Evolutionary conservation across 1,140 invertebrate species (phyloP), one percentile per base, ranked within the genome.

Genomic region (Elymnias hypermnestra): DNA sequence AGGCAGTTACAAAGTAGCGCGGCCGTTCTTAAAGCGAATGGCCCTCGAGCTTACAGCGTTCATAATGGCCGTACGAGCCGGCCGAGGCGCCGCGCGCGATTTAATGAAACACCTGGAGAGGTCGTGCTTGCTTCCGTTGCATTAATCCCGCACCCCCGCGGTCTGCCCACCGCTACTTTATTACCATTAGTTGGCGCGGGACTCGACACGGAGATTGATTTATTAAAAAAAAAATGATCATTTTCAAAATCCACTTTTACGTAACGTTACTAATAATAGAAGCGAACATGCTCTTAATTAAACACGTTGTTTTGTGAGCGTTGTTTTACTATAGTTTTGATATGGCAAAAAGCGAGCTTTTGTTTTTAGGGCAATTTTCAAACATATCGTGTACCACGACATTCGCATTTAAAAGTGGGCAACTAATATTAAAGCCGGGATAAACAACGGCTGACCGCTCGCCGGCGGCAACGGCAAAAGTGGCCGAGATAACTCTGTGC

Each of bases 101-200:
- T 81, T 84, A 84, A 82, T 82, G 78, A 81, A 83, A 84, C 81
- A 84, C 81, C 81, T 84, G 74, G 74, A 84, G 72, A 77, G 72
- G 60, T 68, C 65, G 67, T 57, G 60, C 73, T 61, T 51, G 63
- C 72, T 78, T 76, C 74, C 76, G 76, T 72, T 81, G 81, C 76
- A 81, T 84, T 84, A 79, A 77, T 81, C 74, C 72, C 66, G 58
- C 52, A 45, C 59, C 50, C n/a, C 41, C 48, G 46, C 46, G 46
- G 38, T 38, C 17, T 21, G 21, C 45, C 33, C 43, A 42, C 49
- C 29, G 35, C 41, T 35, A 33, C 51, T 63, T 60, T 61, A 58
- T 63, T 65, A 53, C 44, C 55, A 47, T 44, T 55, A n/a, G 46
- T 29, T 57, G 43, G 47, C 55, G 55, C 31, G 19, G 33, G 51